Conservation (phyloP, 2,797 vertebrate species). For the Rhynchotus rufescens region DNA sequence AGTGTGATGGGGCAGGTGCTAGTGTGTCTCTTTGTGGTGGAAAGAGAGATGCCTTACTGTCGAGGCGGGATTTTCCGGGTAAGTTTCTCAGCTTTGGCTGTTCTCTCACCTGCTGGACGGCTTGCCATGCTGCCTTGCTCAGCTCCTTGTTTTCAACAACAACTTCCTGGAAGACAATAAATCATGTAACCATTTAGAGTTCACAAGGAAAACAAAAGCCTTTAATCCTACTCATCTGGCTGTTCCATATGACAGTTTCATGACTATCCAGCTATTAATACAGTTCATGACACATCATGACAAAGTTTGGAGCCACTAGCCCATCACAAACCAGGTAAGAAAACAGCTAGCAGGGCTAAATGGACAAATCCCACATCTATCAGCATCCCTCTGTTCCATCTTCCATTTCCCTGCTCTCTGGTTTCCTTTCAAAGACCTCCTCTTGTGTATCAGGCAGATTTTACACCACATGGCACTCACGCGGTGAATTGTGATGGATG, state of each 20-base stretch:
- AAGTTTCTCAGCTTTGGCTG: neutral
- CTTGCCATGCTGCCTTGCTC: conserved; percentile 40
- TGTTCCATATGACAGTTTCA: neutral
- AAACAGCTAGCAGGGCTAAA: neutral
- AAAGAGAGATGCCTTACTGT: neutral
- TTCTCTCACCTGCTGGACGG: conserved; percentile 48
- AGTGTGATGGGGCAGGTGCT: too few species aligned
- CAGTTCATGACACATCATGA: too few species aligned
- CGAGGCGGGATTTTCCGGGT: neutral
- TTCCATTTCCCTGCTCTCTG: neutral
- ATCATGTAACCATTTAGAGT: neutral
- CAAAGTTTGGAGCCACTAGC: neutral
- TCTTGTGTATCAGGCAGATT: conserved; percentile 57
- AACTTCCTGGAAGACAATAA: conserved; percentile 24
- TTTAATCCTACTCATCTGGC: neutral
- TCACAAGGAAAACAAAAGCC: neutral
- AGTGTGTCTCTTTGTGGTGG: neutral
- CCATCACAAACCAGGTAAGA: neutral
- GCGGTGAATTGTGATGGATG: conserved; percentile 61
- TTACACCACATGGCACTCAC: conserved; percentile 60
- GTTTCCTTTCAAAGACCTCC: conserved; percentile 35
- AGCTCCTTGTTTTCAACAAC: neutral
- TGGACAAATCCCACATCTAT: neutral
- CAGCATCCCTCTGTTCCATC: conserved; percentile 13
- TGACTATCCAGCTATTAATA: neutral